Conservation (phyloP, 2,797 vertebrate species). For the Schizopygopsis malacanthus region DNA sequence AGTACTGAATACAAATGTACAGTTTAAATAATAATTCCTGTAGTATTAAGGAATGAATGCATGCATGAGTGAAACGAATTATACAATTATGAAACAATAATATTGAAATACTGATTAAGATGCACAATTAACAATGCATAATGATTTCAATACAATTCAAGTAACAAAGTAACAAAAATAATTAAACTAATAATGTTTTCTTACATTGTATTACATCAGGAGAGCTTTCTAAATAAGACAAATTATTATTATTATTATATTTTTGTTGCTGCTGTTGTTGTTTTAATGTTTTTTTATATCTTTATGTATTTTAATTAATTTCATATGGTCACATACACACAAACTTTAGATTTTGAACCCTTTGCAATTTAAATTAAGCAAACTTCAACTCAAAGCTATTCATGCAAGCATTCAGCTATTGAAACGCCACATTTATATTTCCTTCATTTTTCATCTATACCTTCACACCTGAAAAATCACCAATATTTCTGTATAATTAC, state of each 20-base stretch:
- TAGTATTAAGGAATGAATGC: not conserved
- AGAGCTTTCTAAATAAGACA: no score
- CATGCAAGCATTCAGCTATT: not conserved
- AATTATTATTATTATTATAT: not conserved
- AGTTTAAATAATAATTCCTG: no score
- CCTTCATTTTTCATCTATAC: slow-evolving; percentile 7
- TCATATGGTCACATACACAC: not conserved
- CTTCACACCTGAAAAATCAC: slow-evolving; percentile 33
- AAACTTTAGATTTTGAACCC: not conserved
- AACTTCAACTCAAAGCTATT: not conserved
- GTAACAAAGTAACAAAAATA: not conserved
- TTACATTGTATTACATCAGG: no score
- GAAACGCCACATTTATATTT: not conserved
- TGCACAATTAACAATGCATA: not conserved
- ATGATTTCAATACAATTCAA: no score
- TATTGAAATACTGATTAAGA: not conserved
- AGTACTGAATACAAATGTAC: not conserved
- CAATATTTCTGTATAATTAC: slow-evolving; percentile 16
- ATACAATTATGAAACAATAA: not conserved
- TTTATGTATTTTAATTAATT: not conserved
- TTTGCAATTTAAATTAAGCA: not conserved
- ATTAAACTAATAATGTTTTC: no score
- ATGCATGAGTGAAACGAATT: not conserved
- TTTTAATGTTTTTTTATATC: not conserved
- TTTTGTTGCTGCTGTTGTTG: not conserved